phyloP scores from a whole-genome alignment of 2,888 invertebrate species.

The Pseudococcus viburni region DNA sequence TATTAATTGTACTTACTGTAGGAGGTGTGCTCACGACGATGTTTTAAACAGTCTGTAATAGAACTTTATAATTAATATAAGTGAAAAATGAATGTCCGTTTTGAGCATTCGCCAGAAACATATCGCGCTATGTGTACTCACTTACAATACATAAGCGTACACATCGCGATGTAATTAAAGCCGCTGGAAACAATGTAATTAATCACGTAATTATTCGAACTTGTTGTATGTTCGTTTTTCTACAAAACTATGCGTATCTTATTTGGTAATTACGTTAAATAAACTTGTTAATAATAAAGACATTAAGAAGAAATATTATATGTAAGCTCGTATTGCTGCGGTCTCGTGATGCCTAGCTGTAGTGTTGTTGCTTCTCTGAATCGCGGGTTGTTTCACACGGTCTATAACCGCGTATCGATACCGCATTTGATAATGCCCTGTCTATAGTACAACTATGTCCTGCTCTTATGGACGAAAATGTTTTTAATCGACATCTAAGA shows the following conservation, averaged over 20 bases:
- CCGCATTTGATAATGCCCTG: no score
- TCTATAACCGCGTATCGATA: no score
- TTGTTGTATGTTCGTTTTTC: not conserved
- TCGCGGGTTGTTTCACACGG: no score
- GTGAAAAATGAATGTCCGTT: slow-evolving; percentile 47
- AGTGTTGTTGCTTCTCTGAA: no score
- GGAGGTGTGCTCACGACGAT: slow-evolving; percentile 28
- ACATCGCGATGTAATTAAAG: slow-evolving; percentile 37
- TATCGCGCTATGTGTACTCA: not conserved
- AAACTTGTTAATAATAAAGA: slow-evolving; percentile 36
- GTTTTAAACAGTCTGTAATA: slow-evolving; percentile 10
- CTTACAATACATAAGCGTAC: not conserved
- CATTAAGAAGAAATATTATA: slow-evolving; percentile 19
- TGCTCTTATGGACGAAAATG: not conserved
- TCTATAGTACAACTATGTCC: no score
- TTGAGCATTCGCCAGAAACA: slow-evolving; percentile 25
- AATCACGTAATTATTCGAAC: slow-evolving; percentile 48
- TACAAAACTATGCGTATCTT: slow-evolving; percentile 8
- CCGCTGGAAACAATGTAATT: slow-evolving; percentile 43
- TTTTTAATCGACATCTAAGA: not conserved
- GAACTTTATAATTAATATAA: slow-evolving; percentile 37
- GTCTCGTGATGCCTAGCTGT: no score
- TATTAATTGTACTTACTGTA: not conserved
- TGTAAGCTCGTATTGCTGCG: not conserved
- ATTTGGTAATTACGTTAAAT: slow-evolving; percentile 24